phyloP scores from a whole-genome alignment of 2,113 vertebrate species.

The Psilopsiagon aurifrons region DNA sequence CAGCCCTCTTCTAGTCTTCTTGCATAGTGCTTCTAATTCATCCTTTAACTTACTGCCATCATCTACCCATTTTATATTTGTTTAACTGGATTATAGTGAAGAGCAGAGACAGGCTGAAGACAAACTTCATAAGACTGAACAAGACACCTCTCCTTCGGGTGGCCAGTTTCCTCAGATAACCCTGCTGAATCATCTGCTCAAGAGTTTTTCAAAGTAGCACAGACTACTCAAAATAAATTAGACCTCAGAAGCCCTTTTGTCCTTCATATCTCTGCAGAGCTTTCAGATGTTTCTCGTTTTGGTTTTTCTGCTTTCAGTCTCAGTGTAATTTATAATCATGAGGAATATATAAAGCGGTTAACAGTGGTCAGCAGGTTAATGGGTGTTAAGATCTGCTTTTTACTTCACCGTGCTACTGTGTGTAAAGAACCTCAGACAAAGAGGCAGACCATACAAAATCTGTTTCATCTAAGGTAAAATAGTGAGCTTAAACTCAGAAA shows the following conservation, averaged over 20 bases:
- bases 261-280: neutral
- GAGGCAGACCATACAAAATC: neutral
- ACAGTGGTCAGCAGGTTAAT: neutral
- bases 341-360: neutral
- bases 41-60: neutral
- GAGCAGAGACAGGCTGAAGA: neutral
- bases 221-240: neutral
- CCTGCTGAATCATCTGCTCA: slow-evolving; percentile 21
- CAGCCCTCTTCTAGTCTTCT: neutral
- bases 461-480: neutral
- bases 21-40: neutral
- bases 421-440: neutral
- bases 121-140: neutral
- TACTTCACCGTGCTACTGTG: neutral
- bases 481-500: neutral
- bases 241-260: neutral
- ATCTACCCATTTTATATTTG: neutral
- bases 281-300: neutral
- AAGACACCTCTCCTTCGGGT: neutral
- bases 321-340: neutral
- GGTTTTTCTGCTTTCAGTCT: neutral
- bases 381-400: neutral
- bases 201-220: neutral
- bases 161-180: slow-evolving; percentile 22
- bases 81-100: neutral